Evolutionary conservation across 2,113 vertebrate species (phyloP).

Genomic region (Xiphias gladius): DNA sequence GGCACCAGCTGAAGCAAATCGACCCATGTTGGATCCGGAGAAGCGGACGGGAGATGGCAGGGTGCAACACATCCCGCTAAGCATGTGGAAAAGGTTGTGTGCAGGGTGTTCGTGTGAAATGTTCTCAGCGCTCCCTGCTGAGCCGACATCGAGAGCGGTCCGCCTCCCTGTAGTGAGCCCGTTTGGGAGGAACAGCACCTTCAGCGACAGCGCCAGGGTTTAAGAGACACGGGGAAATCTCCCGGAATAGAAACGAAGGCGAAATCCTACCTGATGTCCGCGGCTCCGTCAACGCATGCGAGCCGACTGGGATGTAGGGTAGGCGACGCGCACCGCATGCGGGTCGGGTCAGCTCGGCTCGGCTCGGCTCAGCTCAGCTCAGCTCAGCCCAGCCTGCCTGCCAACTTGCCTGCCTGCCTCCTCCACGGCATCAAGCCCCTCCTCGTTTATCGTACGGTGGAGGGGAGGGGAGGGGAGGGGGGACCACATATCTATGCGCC

Average conservation of each 20-base stretch:
- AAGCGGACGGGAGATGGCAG: constrained; percentile 2
- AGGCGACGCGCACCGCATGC: constrained; percentile 64
- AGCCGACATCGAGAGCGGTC: constrained; percentile 66
- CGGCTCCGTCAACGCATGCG: constrained; percentile 78
- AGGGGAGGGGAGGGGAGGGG: constrained; percentile 41
- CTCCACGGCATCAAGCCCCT: constrained; percentile 82
- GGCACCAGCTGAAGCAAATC: constrained; percentile 25
- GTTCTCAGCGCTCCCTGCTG: constrained; percentile 68
- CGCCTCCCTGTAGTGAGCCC: constrained; percentile 52
- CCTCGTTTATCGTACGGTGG: constrained; percentile 80
- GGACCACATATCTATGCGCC: constrained; percentile 65
- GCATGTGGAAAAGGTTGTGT: constrained; percentile 55
- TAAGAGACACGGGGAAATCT: neutral
- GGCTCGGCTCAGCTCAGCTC: constrained; percentile 48
- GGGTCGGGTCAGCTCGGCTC: constrained; percentile 70
- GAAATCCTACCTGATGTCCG: constrained; percentile 82
- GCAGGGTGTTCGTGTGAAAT: constrained; percentile 50
- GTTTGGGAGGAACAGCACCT: constrained; percentile 42
- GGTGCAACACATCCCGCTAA: constrained; percentile 24
- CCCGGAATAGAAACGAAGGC: neutral
- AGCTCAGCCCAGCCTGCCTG: constrained; percentile 45
- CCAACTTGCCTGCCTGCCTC: constrained; percentile 66
- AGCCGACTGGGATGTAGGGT: constrained; percentile 77
- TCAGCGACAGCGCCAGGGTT: constrained; percentile 22
- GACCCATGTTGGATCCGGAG: constrained; percentile 33